Base-by-base conservation (phyloP, 2,113 vertebrate species). In the Cinclus mexicanus region DNA sequence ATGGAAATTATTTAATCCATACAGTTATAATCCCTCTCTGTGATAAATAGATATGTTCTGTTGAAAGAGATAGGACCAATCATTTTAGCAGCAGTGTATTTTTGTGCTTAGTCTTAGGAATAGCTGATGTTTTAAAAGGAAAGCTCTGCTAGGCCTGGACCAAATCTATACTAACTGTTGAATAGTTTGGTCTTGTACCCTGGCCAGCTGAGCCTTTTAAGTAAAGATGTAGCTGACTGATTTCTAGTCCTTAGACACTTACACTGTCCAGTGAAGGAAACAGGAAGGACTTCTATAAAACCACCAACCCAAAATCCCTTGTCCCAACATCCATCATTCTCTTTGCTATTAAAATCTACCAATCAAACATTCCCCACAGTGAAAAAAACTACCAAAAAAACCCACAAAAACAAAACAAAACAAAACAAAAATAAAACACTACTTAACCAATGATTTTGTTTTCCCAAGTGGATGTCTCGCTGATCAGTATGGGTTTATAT, bases 231-330 rank as follows among this genome's bases (percentile, higher is more conserved):
- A 65, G 7, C 3, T 53, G 25, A 46, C 28, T 71, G 35, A 23
- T 79, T 23, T 83, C 25, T 50, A 59, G 16, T 82, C 13, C 11
- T 57, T 67, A 25, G 4, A 26, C 10, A 49, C 1, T 13, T 31
- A 21, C 3, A 52, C 12, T 59, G 47, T 39, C 31, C 16, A 39
- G 15, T 47, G 44, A 76, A 86, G 63, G 17, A 79, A 91, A 39
- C 7, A 24, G 8, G 2, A 8, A 78, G 10, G 10, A 57, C 4
- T 60, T 72, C 23, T 42, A 9, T 11, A 56, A 65, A 42, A 61
- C 3, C 1, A 35, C 13, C 7, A 14, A 1, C 12, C 44, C 4
- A 6, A 44, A 46, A 44, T 28, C 14, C 28, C 8, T 44, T 1
- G 1, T 71, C 37, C 3, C 15, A 67, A 26, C 6, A 53, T 56